phyloP scores from a whole-genome alignment of 2,888 invertebrate genomes.

The Gibbula magus region DNA sequence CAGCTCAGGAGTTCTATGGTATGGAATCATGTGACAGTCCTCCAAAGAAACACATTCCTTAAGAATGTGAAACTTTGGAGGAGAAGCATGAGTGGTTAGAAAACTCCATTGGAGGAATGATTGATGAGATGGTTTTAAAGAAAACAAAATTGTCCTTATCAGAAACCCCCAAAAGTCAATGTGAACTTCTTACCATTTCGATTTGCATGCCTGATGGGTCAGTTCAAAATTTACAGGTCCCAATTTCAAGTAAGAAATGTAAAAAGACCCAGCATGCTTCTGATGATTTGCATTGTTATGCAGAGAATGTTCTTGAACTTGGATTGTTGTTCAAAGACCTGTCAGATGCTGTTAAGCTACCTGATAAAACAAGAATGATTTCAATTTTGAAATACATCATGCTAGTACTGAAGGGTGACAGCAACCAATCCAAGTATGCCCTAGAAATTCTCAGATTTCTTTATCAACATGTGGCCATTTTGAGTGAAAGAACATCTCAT shows the following conservation, averaged over 20 bases:
- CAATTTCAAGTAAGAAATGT: neutral
- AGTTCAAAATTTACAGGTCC: too few relatives aligned
- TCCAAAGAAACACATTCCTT: neutral
- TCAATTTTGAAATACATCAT: neutral
- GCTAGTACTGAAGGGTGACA: neutral
- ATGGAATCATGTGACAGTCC: constrained; percentile 6
- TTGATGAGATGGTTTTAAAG: neutral
- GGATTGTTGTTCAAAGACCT: neutral
- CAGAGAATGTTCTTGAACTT: neutral
- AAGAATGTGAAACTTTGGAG: neutral
- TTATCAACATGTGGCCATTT: neutral
- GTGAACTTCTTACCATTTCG: too few relatives aligned
- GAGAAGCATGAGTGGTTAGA: neutral
- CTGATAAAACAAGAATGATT: neutral
- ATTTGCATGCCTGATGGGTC: too few relatives aligned
- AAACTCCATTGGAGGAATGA: constrained; percentile 12
- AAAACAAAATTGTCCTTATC: too few relatives aligned
- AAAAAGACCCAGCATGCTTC: neutral
- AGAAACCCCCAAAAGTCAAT: too few relatives aligned
- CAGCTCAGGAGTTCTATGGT: constrained; percentile 26
- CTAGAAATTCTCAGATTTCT: constrained; percentile 5
- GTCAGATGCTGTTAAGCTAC: neutral
- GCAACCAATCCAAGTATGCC: neutral
- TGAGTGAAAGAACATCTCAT: neutral
- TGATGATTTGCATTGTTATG: neutral